Evolutionary conservation across 2,797 vertebrate species (phyloP).

Genomic region (Nyctalus aviator): DNA sequence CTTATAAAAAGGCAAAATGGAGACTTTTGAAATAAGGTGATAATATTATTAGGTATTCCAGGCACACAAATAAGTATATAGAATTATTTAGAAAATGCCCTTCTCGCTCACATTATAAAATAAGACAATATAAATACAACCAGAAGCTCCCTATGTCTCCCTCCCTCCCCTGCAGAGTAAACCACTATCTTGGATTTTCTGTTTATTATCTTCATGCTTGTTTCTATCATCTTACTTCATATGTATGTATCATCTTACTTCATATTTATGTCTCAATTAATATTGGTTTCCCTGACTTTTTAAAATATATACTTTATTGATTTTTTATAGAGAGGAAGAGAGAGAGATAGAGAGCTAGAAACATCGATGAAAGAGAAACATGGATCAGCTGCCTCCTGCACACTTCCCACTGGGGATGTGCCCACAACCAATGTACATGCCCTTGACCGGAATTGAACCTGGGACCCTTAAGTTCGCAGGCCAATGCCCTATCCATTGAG

Average conservation of each 20-base stretch:
- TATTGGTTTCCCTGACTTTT: neutral
- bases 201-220: neutral
- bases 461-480: too few relatives aligned
- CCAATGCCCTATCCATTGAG: too few relatives aligned
- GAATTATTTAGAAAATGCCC: neutral
- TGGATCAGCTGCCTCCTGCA: too few relatives aligned
- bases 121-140: neutral
- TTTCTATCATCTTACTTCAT: neutral
- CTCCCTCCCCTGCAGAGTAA: neutral
- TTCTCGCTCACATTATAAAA: neutral
- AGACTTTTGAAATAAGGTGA: neutral
- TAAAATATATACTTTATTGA: too few relatives aligned
- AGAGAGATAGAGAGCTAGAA: too few relatives aligned
- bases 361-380: too few relatives aligned
- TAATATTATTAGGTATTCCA: neutral
- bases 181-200: neutral
- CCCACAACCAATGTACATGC: too few relatives aligned
- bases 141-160: neutral
- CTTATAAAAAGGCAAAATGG: slow-evolving; percentile 28
- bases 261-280: neutral
- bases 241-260: slow-evolving; percentile 1
- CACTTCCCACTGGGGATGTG: too few relatives aligned
- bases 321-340: too few relatives aligned
- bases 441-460: too few relatives aligned
- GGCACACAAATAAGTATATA: neutral